These are phyloP conservation scores for Chaetodon trifasciatus DNA, from an alignment of 2,797 vertebrate species.

Conservation along the genomic window DNA sequence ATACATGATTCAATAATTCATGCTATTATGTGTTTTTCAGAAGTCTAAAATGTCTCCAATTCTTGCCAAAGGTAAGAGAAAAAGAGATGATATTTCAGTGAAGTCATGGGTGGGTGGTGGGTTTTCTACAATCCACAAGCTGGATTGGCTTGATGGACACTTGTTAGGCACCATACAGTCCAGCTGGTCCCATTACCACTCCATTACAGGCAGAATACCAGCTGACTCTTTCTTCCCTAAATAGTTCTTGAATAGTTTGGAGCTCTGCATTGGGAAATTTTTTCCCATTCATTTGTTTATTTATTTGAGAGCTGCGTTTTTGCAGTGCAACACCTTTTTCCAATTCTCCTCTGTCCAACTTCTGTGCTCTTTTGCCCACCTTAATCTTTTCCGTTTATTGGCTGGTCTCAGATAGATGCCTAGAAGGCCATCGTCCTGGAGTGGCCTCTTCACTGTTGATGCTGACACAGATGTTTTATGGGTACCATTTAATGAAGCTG, in stretches of 20 bases:
- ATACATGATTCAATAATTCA: neutral
- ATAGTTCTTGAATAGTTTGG: too few species aligned
- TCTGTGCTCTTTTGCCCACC: conserved; percentile 12
- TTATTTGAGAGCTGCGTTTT: too few species aligned
- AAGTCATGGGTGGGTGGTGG: neutral
- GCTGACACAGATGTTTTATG: conserved; percentile 1
- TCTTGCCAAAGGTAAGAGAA: conserved; percentile 80
- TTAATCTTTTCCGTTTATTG: conserved; percentile 29
- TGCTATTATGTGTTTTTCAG: conserved; percentile 65
- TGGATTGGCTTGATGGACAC: neutral
- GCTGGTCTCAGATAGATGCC: conserved; percentile 11
- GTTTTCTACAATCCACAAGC: neutral
- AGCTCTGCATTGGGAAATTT: too few species aligned
- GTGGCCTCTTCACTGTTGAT: conserved; percentile 6
- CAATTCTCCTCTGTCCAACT: neutral
- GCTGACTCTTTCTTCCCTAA: too few species aligned
- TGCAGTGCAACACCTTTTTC: neutral
- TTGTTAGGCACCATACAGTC: too few species aligned
- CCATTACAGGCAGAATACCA: too few species aligned
- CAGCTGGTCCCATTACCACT: too few species aligned
- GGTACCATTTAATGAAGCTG: conserved; percentile 33
- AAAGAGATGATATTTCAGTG: neutral
- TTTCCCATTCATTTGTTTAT: too few species aligned
- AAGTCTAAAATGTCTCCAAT: conserved; percentile 62
- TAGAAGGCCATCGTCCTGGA: neutral